Evolutionary conservation across 2,113 vertebrate species (phyloP), one percentile per base, ranked within the genome.

Genomic region (Eurypyga helias): DNA sequence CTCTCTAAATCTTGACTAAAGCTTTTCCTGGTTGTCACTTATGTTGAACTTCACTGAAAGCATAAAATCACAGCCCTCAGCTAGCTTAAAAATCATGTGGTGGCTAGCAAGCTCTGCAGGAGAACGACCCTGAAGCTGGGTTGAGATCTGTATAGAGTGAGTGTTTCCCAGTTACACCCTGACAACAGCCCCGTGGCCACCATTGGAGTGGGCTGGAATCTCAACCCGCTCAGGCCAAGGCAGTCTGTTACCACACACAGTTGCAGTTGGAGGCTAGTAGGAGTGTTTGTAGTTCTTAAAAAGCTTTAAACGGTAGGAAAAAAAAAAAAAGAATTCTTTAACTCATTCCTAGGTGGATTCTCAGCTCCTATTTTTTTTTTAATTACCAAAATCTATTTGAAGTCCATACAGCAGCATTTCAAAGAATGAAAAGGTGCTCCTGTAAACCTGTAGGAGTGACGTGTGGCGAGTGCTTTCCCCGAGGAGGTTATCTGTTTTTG

Each of bases 401-500:
- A 79, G 24, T 48, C 70, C 7, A 13, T 25, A 2, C 43, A 69
- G 10, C 31, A 85, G 19, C 16, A 65, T 64, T 87, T 84, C 65
- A 41, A 73, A 13, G 34, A 65, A 19, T 24, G 17, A n/a, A 66
- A n/a, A 61, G 20, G 11, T 23, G 6, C 10, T 28, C 3, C 0
- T 49, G 34, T 72, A 33, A 64, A 65, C 11, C 41, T 61, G 16
- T 16, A 10, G 1, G 6, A 86, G 43, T 67, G 61, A 33, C 20
- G 6, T 57, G 52, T 15, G 6, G 13, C 62, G 36, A 76, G 38
- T 64, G 33, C 83, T 66, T 71, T 80, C 34, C 49, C 46, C 0
- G 0, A 26, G 36, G 61, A 62, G 0, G 6, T 57, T 13, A 2
- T 58, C 21, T 85, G 1, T 33, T 51, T 46, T 26, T 31, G 41